A percentile compares a stretch with the other conserved stretches of the same genome.
These are phyloP conservation scores for Sminthurides aquaticus DNA, from an alignment of 2,888 invertebrate genomes.

Conservation along the genomic window DNA sequence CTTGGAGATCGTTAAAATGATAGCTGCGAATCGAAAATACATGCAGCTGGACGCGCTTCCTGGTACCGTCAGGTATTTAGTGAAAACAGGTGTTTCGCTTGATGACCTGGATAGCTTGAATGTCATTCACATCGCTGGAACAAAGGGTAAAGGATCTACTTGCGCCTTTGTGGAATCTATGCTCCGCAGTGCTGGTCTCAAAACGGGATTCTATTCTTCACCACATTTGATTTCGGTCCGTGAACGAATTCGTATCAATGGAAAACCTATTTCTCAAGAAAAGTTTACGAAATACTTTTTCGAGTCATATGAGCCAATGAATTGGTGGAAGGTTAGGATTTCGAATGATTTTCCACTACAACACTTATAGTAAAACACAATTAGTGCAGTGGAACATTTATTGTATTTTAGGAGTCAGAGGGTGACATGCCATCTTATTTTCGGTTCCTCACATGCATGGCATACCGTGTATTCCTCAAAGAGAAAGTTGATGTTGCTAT, in stretches of 20 bases:
- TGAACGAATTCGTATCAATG: slow-evolving; percentile 85
- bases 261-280: slow-evolving; percentile 63
- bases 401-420: slow-evolving; percentile 51
- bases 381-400: not conserved
- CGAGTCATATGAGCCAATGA: slow-evolving; percentile 62
- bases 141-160: slow-evolving; percentile 95
- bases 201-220: slow-evolving; percentile 91
- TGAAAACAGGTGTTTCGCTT: slow-evolving; percentile 58
- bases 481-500: slow-evolving; percentile 82
- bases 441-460: slow-evolving; percentile 84
- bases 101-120: slow-evolving; percentile 65
- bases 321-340: slow-evolving; percentile 49
- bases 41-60: slow-evolving; percentile 24
- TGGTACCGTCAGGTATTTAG: slow-evolving; percentile 33
- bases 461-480: slow-evolving; percentile 73
- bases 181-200: slow-evolving; percentile 69
- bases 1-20: slow-evolving; percentile 54
- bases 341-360: not conserved
- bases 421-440: slow-evolving; percentile 88
- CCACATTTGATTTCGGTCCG: slow-evolving; percentile 88
- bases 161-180: slow-evolving; percentile 89
- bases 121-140: slow-evolving; percentile 91
- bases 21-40: slow-evolving; percentile 34
- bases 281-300: slow-evolving; percentile 76
- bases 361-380: slow-evolving; percentile 10